Percentiles rank a stretch among this genome's conserved stretches.
Evolutionary conservation across 2,113 vertebrate species (phyloP).

Genomic region (Pterocles burchelli): DNA sequence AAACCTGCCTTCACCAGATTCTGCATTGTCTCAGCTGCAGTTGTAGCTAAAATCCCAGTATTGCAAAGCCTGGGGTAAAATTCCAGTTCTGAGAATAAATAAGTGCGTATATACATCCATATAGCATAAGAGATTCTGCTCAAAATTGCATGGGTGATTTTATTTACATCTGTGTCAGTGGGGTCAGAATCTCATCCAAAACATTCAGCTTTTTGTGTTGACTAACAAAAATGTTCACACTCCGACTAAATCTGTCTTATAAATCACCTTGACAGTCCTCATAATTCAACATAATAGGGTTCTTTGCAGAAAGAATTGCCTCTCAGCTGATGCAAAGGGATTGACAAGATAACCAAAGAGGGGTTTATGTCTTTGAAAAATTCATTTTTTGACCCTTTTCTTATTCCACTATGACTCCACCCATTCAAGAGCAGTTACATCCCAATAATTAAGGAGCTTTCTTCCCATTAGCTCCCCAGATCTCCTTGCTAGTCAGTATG

Average conservation of each 20-base stretch:
- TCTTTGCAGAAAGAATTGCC: constrained; percentile 41
- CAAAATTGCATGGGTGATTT: neutral
- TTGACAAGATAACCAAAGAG: constrained; percentile 35
- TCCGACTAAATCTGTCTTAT: constrained; percentile 39
- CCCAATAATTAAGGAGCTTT: neutral
- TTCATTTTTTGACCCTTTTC: neutral
- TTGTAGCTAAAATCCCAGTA: neutral
- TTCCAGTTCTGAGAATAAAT: neutral
- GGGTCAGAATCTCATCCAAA: constrained; percentile 23
- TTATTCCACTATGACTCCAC: neutral
- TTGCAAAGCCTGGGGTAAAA: neutral
- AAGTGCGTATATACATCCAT: neutral
- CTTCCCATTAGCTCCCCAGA: neutral
- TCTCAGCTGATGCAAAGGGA: constrained; percentile 17
- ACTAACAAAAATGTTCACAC: constrained; percentile 27
- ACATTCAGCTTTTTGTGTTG: neutral
- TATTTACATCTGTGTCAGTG: constrained; percentile 2
- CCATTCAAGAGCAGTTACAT: neutral
- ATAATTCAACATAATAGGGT: constrained; percentile 53
- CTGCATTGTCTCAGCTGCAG: neutral
- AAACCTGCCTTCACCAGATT: neutral
- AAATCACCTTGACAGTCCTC: constrained; percentile 57
- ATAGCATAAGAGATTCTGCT: neutral
- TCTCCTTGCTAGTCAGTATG: neutral
- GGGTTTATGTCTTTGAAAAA: constrained; percentile 16